phyloP scores from a whole-genome alignment of 1,140 invertebrate genomes.

The Heliconius nattereri region DNA sequence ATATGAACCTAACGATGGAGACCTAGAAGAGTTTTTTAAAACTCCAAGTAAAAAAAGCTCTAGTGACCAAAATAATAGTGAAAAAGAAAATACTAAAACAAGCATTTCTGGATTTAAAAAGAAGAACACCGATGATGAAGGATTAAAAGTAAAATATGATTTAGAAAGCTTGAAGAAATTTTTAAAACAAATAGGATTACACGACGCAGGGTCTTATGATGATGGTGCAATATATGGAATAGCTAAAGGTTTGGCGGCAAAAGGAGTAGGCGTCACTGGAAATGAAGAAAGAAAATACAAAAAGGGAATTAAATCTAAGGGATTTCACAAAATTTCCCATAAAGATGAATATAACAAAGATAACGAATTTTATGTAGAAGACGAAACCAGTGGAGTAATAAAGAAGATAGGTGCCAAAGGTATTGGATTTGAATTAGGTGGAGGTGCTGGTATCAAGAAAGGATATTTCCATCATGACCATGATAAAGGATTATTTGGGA shows the following conservation, averaged over 20 bases:
- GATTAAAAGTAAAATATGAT: slow-evolving; percentile 68
- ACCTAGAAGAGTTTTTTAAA: slow-evolving; percentile 65
- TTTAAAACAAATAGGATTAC: slow-evolving; percentile 63
- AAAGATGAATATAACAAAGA: slow-evolving; percentile 89
- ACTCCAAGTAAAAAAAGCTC: slow-evolving; percentile 43
- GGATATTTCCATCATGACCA: slow-evolving; percentile 78
- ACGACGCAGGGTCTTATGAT: slow-evolving; percentile 66
- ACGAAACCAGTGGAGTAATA: slow-evolving; percentile 83
- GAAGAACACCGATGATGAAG: slow-evolving; percentile 76
- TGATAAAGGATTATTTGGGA: slow-evolving; percentile 72
- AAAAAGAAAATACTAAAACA: slow-evolving; percentile 41
- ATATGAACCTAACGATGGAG: slow-evolving; percentile 61
- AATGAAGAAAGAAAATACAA: slow-evolving; percentile 80
- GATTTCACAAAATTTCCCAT: slow-evolving; percentile 86
- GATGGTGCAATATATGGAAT: slow-evolving; percentile 66
- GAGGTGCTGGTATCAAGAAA: slow-evolving; percentile 81
- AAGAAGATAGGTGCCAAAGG: slow-evolving; percentile 82
- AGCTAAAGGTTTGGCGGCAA: slow-evolving; percentile 58
- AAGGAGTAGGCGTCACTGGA: slow-evolving; percentile 69
- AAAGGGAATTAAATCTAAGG: slow-evolving; percentile 85
- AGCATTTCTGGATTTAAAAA: slow-evolving; percentile 57
- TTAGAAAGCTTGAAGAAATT: slow-evolving; percentile 72
- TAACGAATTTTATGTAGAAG: slow-evolving; percentile 86
- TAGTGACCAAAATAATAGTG: slow-evolving; percentile 31
- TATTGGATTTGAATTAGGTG: slow-evolving; percentile 69